A percentile compares a stretch with the other conserved stretches of the same genome.
phyloP scores from a whole-genome alignment of 2,113 vertebrate species.

The Rhipidura dahli region DNA sequence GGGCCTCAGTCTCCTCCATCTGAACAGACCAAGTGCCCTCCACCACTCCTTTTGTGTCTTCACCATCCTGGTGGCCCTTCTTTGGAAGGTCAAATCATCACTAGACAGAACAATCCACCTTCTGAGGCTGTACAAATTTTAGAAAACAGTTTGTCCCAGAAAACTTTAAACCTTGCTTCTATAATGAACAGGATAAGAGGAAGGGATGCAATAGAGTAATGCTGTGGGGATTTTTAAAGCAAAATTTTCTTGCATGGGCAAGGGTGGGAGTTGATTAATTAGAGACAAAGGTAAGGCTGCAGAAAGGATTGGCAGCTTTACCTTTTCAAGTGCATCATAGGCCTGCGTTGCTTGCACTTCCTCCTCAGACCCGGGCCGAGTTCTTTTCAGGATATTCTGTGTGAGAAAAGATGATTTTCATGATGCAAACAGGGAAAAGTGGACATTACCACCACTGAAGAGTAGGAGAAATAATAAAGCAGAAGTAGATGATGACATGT shows the following conservation, averaged over 20 bases:
- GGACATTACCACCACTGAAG: background rate
- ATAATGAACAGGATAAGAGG: background rate
- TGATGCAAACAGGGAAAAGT: background rate
- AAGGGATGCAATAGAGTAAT: background rate
- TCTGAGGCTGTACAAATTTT: background rate
- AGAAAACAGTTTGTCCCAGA: background rate
- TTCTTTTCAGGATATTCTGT: slow-evolving; percentile 95
- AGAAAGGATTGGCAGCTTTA: slow-evolving; percentile 14
- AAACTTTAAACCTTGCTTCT: background rate
- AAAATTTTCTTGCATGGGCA: background rate
- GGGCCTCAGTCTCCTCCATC: background rate
- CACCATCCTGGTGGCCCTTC: background rate
- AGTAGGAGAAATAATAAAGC: background rate
- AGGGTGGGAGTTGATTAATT: background rate
- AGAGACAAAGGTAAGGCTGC: background rate
- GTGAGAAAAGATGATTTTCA: background rate
- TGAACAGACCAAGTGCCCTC: background rate
- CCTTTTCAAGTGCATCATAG: slow-evolving; percentile 88
- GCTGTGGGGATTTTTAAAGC: background rate
- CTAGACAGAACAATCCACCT: background rate
- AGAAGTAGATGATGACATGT: background rate
- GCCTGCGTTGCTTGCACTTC: slow-evolving; percentile 88
- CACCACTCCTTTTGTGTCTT: background rate
- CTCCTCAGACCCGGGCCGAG: slow-evolving; percentile 81
- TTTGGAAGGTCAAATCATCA: background rate